Evolutionary conservation across 2,113 vertebrate species (phyloP).

Genomic region (Arvicanthis niloticus): DNA sequence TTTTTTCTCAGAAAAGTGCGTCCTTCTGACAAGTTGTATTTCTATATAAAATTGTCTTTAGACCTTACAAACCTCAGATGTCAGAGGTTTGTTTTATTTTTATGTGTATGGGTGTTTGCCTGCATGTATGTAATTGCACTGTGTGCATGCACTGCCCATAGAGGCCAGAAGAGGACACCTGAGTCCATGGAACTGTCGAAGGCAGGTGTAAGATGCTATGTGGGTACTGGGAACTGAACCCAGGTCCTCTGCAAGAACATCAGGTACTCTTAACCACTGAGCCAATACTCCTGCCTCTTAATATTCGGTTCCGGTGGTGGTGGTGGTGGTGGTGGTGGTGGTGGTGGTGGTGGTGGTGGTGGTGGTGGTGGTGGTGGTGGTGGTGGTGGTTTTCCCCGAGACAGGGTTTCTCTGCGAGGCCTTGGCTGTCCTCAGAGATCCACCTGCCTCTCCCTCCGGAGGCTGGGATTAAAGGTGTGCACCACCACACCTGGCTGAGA

Average conservation of each 20-base stretch:
- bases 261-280: neutral
- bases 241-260: neutral
- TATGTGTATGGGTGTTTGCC: neutral
- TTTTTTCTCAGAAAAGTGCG: conserved; percentile 30
- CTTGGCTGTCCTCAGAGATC: neutral
- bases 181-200: neutral
- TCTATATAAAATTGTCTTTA: conserved; percentile 54
- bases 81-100: neutral
- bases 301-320: neutral
- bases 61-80: neutral
- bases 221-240: neutral
- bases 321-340: too few species aligned
- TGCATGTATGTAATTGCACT: neutral
- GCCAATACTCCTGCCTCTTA: neutral
- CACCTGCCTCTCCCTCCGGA: neutral
- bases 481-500: neutral
- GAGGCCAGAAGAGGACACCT: neutral
- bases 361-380: neutral
- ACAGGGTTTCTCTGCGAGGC: neutral
- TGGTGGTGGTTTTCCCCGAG: neutral
- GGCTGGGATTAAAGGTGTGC: neutral
- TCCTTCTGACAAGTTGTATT: conserved; percentile 26
- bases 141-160: neutral
- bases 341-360: neutral
- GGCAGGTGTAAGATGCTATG: neutral